Base-by-base conservation (phyloP, 2,888 invertebrate genomes). In the Leptarthrus brevirostris region DNA sequence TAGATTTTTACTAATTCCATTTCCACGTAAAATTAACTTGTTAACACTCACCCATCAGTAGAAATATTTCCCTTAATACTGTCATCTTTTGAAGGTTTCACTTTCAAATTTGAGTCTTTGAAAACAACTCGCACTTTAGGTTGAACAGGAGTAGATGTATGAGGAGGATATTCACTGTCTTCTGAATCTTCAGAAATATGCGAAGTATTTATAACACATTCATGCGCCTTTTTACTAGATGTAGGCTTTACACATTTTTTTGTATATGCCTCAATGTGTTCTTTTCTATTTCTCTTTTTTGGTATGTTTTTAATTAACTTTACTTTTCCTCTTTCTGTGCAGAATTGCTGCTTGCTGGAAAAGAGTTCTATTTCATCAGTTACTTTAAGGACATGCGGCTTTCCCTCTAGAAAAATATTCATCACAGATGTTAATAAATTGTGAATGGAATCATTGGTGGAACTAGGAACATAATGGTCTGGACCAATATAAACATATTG, bases 401-500 rank as follows among this genome's bases (percentile, higher is more conserved):
- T 54, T 5, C 73, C 71, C 36, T 76, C 54, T 1, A 74, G 6
- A 53, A 61, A 71, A 44, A 76, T 73, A 44, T 74, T 76, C 74
- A 74, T 73, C 12, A 69, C 26, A 2, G 56, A 34, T 30, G 73
- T 12, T 12, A 14, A 18, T 10, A 54, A 18, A 47, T 64, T 49
- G 0, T 70, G 22, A 2, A 10, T 24, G 2, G 40, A 40, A 8
- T 40, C 14, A 3, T 20, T 52, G 8, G 66, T 75, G 4, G 71
- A 18, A 16, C 16, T n/a, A 18, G 30, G 18, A 5, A 10, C 12
- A 36, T 10, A 22, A 4, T 34, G 12, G 4, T 14, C 14, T 40
- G 54, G 34, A 2, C 52, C 70, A 53, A 1, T 18, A n/a, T 72
- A 54, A 22, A 26, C 10, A 6, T 24, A 10, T n/a, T 26, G 40